These are phyloP conservation scores for Drosophila parvula DNA, from an alignment of 1,140 invertebrate species.

Conservation along the genomic window DNA sequence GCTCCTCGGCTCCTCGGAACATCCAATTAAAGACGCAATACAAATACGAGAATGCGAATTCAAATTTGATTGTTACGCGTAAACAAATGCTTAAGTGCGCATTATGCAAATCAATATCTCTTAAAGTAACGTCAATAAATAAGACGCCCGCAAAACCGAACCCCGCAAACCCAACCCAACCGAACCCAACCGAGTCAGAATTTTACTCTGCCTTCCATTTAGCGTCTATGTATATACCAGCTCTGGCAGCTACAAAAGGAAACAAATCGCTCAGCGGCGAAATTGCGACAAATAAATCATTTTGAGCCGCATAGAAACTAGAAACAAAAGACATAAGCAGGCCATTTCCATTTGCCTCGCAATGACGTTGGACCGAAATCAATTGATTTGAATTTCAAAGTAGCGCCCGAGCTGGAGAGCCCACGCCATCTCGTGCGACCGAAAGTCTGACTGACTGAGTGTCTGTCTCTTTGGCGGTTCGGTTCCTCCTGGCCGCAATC, in stretches of 20 bases:
- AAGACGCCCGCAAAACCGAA: slow-evolving; percentile 39
- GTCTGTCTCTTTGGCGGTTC: slow-evolving; percentile 13
- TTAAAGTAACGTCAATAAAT: slow-evolving; percentile 81
- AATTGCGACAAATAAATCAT: slow-evolving; percentile 83
- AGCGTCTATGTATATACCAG: slow-evolving; percentile 23
- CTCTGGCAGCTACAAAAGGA: slow-evolving; percentile 21
- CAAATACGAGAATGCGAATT: slow-evolving; percentile 78
- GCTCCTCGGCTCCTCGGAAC: slow-evolving; percentile 31
- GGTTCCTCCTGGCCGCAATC: slow-evolving; percentile 43
- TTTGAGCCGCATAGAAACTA: slow-evolving; percentile 72
- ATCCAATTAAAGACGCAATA: slow-evolving; percentile 77
- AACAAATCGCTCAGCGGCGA: slow-evolving; percentile 78
- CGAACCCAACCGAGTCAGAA: not conserved
- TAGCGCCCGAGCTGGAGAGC: slow-evolving; percentile 3
- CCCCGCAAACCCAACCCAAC: no score
- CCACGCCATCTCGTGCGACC: not conserved
- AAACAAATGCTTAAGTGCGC: slow-evolving; percentile 82
- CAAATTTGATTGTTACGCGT: slow-evolving; percentile 82
- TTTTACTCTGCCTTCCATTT: not conserved
- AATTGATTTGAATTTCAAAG: slow-evolving; percentile 83
- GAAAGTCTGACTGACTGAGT: slow-evolving; percentile 9
- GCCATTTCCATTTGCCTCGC: slow-evolving; percentile 78
- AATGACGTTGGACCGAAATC: slow-evolving; percentile 78
- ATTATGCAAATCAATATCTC: slow-evolving; percentile 82
- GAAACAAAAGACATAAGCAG: slow-evolving; percentile 81